These are phyloP conservation scores for Gymnocypris eckloni DNA, from an alignment of 2,797 vertebrate genomes.

Conservation along the genomic window DNA sequence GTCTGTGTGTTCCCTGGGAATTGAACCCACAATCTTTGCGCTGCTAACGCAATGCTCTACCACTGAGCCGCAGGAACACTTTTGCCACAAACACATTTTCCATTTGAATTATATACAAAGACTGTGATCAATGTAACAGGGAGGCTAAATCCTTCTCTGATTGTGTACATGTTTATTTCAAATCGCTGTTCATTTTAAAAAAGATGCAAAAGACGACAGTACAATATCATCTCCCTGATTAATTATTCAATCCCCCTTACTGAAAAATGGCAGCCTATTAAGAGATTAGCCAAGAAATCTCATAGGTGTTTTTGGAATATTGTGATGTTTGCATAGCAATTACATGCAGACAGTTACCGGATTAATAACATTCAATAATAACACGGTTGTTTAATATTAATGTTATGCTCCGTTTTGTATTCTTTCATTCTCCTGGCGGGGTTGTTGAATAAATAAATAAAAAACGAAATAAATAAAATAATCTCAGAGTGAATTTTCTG, in stretches of 20 bases:
- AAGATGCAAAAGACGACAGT: background rate
- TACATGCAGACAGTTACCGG: slow-evolving; percentile 12
- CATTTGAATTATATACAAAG: background rate
- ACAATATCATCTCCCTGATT: slow-evolving; percentile 20
- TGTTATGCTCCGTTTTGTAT: background rate
- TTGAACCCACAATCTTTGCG: too few relatives aligned
- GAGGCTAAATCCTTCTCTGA: background rate
- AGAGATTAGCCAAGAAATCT: slow-evolving; percentile 25
- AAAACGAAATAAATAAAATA: background rate
- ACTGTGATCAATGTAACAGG: background rate
- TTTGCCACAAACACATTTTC: too few relatives aligned
- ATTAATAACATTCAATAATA: slow-evolving; percentile 49
- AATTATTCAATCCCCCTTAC: slow-evolving; percentile 16
- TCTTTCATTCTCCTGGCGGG: background rate
- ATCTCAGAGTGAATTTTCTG: background rate
- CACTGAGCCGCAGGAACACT: too few relatives aligned
- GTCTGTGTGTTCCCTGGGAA: too few relatives aligned
- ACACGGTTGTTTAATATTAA: slow-evolving; percentile 45
- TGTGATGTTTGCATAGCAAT: slow-evolving; percentile 39
- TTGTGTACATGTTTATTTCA: background rate
- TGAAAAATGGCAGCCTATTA: slow-evolving; percentile 6
- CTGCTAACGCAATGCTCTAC: too few relatives aligned
- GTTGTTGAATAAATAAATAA: background rate
- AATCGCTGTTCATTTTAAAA: background rate
- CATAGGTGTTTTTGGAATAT: slow-evolving; percentile 47